Evolutionary conservation across 2,113 vertebrate species (phyloP).

Genomic region (Cyanistes caeruleus): DNA sequence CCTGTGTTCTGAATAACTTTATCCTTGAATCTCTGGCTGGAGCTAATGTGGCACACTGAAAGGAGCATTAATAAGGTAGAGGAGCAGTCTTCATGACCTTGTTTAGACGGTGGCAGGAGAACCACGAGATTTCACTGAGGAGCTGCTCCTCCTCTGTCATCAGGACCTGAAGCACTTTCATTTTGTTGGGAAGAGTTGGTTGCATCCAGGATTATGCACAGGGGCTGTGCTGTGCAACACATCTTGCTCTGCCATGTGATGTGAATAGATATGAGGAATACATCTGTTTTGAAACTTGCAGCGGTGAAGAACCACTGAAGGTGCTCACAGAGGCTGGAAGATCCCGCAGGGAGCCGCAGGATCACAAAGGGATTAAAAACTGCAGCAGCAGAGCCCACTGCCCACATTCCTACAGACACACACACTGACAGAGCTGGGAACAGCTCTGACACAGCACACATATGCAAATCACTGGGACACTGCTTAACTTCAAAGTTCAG

Average conservation of each 20-base stretch:
- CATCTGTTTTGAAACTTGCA: background rate
- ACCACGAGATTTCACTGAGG: background rate
- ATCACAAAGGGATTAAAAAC: background rate
- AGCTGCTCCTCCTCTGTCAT: background rate
- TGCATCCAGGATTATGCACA: background rate
- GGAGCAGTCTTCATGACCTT: background rate
- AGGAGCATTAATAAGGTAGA: background rate
- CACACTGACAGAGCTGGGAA: background rate
- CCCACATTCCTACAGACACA: background rate
- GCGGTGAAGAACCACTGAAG: background rate
- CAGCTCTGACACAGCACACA: background rate
- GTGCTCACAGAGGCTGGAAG: background rate
- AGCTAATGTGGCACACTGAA: background rate
- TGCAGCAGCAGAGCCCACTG: background rate
- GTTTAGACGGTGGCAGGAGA: background rate
- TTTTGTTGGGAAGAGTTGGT: background rate
- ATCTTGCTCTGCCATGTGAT: background rate
- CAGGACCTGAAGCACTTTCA: background rate
- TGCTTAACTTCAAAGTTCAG: background rate
- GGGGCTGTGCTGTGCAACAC: background rate
- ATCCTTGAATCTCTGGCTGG: background rate
- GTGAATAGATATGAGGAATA: background rate
- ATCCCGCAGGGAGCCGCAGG: background rate
- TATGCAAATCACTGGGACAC: background rate
- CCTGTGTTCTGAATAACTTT: background rate